Evolutionary conservation across 2,888 invertebrate species (phyloP), one percentile per base, ranked within the genome.

Genomic region (Himalopsyche tibetana): DNA sequence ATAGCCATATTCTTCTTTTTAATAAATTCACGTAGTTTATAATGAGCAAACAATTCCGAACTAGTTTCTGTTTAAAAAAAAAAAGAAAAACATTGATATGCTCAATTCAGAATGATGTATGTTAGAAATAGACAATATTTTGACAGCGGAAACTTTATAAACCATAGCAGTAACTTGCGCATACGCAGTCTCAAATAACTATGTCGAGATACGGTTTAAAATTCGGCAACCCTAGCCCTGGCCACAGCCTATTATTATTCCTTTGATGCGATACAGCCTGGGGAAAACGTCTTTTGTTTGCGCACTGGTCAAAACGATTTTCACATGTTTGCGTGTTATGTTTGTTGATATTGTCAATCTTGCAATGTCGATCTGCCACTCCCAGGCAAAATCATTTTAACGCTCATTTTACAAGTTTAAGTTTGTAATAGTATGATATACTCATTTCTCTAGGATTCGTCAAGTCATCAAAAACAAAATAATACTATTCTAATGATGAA

Each of bases 271-370:
- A 74, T 74, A 38, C 74, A 74, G 36, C 19, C 74, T 36, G 74
- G 74, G 38, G 36, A 15, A 15, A 38, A 28, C 36, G 15, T 15
- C 74, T 15, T 74, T 74, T 74, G 74, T 74, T 74, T 74, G 38
- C 74, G 74, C 36, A 74, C 38, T 74, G 12, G 74, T 38, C 12
- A 36, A 74, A 74, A 74, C 36, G 38, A 38, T 74, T 74, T 74
- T 15, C 74, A 74, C 74, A 36, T 38, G 74, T 74, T 38, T 12
- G 74, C 74, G 74, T 74, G 74, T 74, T 74, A 74, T 36, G 9
- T 74, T 74, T 74, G 74, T 74, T 74, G 38, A 74, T 36, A 74
- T 74, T 74, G 74, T 3, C 36, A 74, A 74, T 38, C 69, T 69
- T 69, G 36, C 36, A 28, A 69, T 12, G 74, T 19, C 74, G 38